These are phyloP conservation scores for Albula glossodonta DNA, from an alignment of 2,113 vertebrate genomes.

Conservation along the genomic window DNA sequence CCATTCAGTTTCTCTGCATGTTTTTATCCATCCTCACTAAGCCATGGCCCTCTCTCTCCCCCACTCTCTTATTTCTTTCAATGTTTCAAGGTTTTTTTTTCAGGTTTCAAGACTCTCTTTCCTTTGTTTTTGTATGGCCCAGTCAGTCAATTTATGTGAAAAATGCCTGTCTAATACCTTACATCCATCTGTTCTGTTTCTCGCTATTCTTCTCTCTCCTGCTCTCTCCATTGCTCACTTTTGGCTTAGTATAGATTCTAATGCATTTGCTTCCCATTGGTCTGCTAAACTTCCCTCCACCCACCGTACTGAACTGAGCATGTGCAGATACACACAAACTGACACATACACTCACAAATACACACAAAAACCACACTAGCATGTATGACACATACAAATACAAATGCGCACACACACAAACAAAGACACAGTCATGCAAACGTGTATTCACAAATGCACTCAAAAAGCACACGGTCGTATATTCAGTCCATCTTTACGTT, in stretches of 20 bases:
- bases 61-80: too few species aligned
- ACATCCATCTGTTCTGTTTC: background rate
- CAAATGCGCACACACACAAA: background rate
- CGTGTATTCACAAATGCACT: background rate
- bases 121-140: background rate
- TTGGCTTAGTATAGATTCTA: slow-evolving; percentile 73
- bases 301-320: slow-evolving; percentile 13
- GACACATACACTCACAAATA: background rate
- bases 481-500: background rate
- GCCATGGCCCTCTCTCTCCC: too few species aligned
- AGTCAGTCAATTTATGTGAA: background rate
- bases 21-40: background rate
- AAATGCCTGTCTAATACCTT: background rate
- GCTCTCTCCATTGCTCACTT: slow-evolving; percentile 55
- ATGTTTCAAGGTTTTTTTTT: background rate
- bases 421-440: background rate
- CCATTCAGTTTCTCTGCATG: background rate
- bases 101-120: background rate
- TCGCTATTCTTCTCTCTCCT: background rate
- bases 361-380: background rate
- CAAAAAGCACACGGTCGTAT: background rate
- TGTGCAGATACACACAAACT: slow-evolving; percentile 63
- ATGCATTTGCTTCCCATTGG: slow-evolving; percentile 77
- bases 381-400: background rate
- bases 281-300: slow-evolving; percentile 44